These are phyloP conservation scores for Hylia prasina DNA, from an alignment of 2,113 vertebrate species.

Conservation along the genomic window DNA sequence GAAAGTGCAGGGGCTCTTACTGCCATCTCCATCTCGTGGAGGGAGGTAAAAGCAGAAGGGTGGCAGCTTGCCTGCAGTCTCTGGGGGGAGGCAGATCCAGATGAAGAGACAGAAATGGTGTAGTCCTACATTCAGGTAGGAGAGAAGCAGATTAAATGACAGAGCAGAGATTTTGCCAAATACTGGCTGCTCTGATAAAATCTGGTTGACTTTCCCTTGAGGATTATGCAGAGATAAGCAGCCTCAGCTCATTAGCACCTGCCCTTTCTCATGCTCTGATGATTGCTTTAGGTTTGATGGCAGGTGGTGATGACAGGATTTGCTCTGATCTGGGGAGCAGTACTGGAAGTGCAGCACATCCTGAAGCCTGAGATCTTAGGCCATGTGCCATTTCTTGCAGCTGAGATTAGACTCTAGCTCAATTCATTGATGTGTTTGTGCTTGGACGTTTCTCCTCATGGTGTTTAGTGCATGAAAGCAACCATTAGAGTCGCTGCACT, in stretches of 20 bases:
- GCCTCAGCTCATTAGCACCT: conserved; percentile 55
- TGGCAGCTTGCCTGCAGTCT: background rate
- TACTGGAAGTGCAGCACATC: background rate
- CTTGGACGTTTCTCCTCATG: background rate
- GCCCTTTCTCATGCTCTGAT: background rate
- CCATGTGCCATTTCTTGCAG: background rate
- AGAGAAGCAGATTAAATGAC: conserved; percentile 18
- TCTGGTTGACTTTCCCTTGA: conserved; percentile 29
- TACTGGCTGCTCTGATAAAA: conserved; percentile 33
- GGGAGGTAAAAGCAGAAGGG: background rate
- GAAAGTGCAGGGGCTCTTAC: background rate
- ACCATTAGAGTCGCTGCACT: background rate
- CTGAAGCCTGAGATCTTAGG: background rate
- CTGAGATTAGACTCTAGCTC: background rate
- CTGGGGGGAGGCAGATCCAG: background rate
- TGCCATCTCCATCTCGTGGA: accelerated
- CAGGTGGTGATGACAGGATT: background rate
- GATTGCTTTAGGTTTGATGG: conserved; percentile 25
- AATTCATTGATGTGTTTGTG: background rate
- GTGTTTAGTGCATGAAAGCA: background rate
- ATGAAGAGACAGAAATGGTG: background rate
- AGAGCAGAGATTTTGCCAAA: background rate
- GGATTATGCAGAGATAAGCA: conserved; percentile 47
- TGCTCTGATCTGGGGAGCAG: background rate
- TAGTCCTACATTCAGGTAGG: background rate